Conservation (phyloP, 2,113 vertebrate species). For the Oryzias javanicus region DNA sequence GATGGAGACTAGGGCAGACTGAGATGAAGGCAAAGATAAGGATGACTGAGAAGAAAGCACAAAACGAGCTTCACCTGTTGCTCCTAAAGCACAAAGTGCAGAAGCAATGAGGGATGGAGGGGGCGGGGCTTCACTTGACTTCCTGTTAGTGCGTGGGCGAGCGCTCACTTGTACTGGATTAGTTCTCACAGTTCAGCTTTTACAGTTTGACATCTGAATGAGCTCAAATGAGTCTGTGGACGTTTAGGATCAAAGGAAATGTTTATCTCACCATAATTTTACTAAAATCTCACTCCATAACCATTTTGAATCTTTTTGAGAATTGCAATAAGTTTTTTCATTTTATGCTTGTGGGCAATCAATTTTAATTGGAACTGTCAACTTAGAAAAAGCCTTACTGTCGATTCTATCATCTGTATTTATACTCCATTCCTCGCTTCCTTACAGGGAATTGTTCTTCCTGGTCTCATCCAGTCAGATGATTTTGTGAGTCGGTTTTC, state of each 20-base stretch:
- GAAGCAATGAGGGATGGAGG: not conserved
- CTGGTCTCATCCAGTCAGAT: too few relatives aligned
- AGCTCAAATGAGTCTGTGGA: conserved; percentile 1
- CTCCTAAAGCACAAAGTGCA: not conserved
- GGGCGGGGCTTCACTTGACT: conserved; percentile 16
- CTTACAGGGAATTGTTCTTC: too few relatives aligned
- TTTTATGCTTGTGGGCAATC: too few relatives aligned
- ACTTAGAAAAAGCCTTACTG: too few relatives aligned
- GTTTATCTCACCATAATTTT: too few relatives aligned
- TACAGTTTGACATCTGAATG: conserved; percentile 27
- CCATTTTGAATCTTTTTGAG: too few relatives aligned
- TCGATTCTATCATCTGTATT: too few relatives aligned
- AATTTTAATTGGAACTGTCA: too few relatives aligned
- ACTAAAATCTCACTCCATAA: too few relatives aligned
- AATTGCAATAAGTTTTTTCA: too few relatives aligned
- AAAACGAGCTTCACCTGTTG: not conserved
- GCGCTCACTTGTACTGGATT: not conserved
- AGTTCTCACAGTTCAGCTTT: conserved; percentile 6
- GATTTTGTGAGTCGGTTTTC: too few relatives aligned
- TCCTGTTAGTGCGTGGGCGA: conserved; percentile 4
- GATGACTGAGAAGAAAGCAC: not conserved
- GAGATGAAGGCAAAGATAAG: not conserved
- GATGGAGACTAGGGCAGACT: not conserved
- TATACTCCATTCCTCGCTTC: too few relatives aligned
- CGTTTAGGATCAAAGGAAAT: not conserved